Evolutionary conservation across 2,113 vertebrate species (phyloP).

Genomic region (Neopipo cinnamomea): DNA sequence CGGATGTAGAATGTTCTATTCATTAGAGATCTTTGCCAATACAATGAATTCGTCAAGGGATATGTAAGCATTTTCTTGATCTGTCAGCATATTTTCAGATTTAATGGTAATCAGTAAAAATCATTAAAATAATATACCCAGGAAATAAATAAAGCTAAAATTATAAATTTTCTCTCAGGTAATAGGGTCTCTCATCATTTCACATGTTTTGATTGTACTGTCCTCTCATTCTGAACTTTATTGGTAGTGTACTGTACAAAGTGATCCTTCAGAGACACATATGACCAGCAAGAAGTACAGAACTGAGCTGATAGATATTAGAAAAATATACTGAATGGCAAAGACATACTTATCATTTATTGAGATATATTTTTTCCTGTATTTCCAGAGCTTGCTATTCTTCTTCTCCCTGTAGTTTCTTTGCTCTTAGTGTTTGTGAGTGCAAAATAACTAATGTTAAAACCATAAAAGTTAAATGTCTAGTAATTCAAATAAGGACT

Average conservation of each 20-base stretch:
- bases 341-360: background rate
- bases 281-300: background rate
- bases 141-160: background rate
- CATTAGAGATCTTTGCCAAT: background rate
- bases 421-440: background rate
- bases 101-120: background rate
- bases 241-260: background rate
- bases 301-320: background rate
- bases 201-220: background rate
- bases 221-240: background rate
- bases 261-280: background rate
- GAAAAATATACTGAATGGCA: background rate
- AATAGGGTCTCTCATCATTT: background rate
- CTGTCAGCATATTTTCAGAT: background rate
- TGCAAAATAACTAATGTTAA: background rate
- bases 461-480: background rate
- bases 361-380: background rate
- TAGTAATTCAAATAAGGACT: background rate
- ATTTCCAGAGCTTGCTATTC: background rate
- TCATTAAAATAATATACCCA: background rate
- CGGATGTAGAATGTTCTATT: background rate
- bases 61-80: background rate
- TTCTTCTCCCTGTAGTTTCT: background rate
- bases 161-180: background rate
- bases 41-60: background rate